Percentiles rank a stretch among this genome's conserved stretches.
Conservation (phyloP, 2,888 invertebrate species). For the Xestia rhomboidea region DNA sequence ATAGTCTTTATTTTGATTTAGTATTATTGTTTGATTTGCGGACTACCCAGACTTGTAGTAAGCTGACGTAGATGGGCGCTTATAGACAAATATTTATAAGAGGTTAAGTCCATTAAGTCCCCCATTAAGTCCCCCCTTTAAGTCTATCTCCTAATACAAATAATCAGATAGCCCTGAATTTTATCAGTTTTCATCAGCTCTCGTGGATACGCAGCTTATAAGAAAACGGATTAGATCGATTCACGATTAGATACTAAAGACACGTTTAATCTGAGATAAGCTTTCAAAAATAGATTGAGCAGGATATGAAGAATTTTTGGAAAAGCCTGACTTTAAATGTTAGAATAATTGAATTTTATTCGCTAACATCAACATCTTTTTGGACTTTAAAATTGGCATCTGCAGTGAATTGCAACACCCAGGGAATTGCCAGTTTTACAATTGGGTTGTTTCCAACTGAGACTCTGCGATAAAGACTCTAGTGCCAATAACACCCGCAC, state of each 20-base stretch:
- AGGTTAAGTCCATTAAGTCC: no score
- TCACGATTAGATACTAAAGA: conserved; percentile 12
- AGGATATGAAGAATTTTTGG: background rate
- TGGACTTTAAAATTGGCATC: background rate
- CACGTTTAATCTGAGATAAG: background rate
- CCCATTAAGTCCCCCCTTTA: background rate
- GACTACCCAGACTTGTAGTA: background rate
- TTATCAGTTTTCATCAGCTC: background rate
- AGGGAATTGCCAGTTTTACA: background rate
- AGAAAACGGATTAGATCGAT: conserved; percentile 16
- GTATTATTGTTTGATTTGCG: background rate
- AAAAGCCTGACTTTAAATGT: background rate
- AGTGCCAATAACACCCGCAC: background rate
- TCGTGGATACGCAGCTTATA: background rate
- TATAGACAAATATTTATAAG: background rate
- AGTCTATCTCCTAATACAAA: background rate
- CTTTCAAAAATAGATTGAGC: background rate
- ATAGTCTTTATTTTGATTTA: background rate
- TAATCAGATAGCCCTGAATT: background rate
- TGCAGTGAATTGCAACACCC: background rate
- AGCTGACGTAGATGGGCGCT: background rate
- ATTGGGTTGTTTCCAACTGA: background rate
- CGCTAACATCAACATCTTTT: background rate
- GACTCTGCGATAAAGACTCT: background rate
- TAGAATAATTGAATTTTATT: background rate